These are phyloP conservation scores for Parauchenoglanis ngamensis DNA, from an alignment of 2,797 vertebrate species.

Conservation along the genomic window DNA sequence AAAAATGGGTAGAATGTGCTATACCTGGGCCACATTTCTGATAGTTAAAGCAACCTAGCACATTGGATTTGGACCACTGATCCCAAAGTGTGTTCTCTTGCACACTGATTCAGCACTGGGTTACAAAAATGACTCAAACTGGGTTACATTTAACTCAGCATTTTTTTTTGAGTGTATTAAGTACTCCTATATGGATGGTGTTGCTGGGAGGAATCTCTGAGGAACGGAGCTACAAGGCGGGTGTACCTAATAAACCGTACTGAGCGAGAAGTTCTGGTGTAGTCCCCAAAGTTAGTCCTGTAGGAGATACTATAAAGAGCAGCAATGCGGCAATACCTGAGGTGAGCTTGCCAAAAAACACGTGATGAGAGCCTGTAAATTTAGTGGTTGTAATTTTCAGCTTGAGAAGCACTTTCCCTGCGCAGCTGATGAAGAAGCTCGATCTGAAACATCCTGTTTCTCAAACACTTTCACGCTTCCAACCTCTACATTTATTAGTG, in stretches of 20 bases:
- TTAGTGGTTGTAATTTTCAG: slow-evolving; percentile 27
- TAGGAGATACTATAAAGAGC: slow-evolving; percentile 29
- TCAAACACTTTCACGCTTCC: slow-evolving; percentile 13
- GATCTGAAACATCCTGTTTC: slow-evolving; percentile 26
- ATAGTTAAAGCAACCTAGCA: background rate
- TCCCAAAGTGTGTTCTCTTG: background rate
- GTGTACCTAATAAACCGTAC: background rate
- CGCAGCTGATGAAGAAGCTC: slow-evolving; percentile 22
- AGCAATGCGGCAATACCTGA: slow-evolving; percentile 27
- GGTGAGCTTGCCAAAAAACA: background rate
- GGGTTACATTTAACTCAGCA: slow-evolving; percentile 11
- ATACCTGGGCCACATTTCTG: background rate
- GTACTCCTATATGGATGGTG: background rate
- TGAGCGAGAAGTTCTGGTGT: slow-evolving; percentile 1
- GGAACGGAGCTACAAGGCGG: background rate
- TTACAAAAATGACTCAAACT: slow-evolving; percentile 1
- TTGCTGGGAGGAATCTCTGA: slow-evolving; percentile 17
- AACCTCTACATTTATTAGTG: slow-evolving; percentile 21
- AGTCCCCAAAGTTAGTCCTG: slow-evolving; percentile 18
- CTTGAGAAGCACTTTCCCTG: slow-evolving; percentile 28
- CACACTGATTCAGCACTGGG: background rate
- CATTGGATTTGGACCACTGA: background rate
- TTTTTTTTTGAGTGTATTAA: background rate
- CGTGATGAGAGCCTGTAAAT: slow-evolving; percentile 17
- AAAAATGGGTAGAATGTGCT: background rate